A percentile compares a stretch with the other conserved stretches of the same genome.
Evolutionary conservation across 2,113 vertebrate genomes (phyloP).

Genomic region (Nymphicus hollandicus): DNA sequence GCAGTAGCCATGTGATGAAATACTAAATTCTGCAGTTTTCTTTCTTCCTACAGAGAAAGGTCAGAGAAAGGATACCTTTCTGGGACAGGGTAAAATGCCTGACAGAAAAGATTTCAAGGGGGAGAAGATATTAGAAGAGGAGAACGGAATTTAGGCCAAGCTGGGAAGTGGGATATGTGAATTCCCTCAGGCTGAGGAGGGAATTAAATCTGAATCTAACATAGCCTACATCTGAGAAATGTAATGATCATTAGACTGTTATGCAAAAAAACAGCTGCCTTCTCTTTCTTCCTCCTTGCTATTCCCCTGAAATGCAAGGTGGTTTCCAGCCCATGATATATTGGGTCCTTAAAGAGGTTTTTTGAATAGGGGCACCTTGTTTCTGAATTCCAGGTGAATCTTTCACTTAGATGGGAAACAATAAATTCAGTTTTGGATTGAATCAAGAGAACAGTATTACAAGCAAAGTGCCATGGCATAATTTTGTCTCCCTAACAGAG

Average conservation of each 20-base stretch:
- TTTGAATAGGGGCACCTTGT: not conserved
- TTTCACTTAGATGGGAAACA: not conserved
- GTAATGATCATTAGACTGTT: not conserved
- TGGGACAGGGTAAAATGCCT: slow-evolving; percentile 13
- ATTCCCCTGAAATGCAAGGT: not conserved
- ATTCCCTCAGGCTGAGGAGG: not conserved
- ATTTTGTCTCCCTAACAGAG: not conserved
- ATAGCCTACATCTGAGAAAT: not conserved
- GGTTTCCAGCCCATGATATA: not conserved
- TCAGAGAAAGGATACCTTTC: slow-evolving; percentile 21
- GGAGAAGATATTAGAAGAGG: not conserved
- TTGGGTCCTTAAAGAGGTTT: not conserved
- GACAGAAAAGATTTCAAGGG: slow-evolving; percentile 9
- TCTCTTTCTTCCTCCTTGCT: not conserved
- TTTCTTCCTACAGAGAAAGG: slow-evolving; percentile 41
- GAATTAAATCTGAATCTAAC: slow-evolving; percentile 8
- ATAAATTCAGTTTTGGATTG: not conserved
- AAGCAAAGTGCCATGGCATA: not conserved
- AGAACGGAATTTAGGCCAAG: slow-evolving; percentile 5
- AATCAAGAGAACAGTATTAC: not conserved
- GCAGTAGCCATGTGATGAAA: slow-evolving; percentile 50
- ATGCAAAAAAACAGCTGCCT: not conserved
- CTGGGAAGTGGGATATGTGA: not conserved
- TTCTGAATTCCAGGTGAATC: not conserved
- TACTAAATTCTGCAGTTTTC: slow-evolving; percentile 29